Base-by-base conservation (phyloP, 2,888 invertebrate species). In the Melinaea marsaeus region DNA sequence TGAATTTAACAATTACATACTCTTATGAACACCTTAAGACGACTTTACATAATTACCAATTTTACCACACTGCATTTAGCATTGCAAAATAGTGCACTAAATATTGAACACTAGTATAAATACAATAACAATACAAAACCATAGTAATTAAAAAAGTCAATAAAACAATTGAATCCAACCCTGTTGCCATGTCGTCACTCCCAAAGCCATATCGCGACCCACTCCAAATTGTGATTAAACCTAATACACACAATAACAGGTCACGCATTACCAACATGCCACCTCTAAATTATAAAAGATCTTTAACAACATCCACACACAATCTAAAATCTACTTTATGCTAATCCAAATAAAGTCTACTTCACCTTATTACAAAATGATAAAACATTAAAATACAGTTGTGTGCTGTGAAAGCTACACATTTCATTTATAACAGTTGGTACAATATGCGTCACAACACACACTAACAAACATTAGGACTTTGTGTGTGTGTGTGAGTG, bases 151-250 rank as follows among this genome's bases (percentile, higher is more conserved):
- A 63, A 55, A 59, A 55, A 70, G 71, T 70, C 70, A 72, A 69
- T 72, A 74, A 72, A 76, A 83, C 81, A 83, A 80, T 76, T 79
- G 79, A 82, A 86, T 86, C 81, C 74, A 77, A 75, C 77, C 70
- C 75, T 80, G 83, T 85, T 83, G 81, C 83, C 79, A 84, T 79
- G 81, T 83, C 80, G 80, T 79, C 84, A 80, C 77, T 81, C 81
- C 81, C 83, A 88, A 89, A 89, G 86, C 85, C 87, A 86, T 88
- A 89, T 81, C 84, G 82, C 85, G 80, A 80, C 86, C 84, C 87
- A 88, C 88, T 89, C 89, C 84, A 86, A 90, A 89, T 89, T 88
- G 89, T 90, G 90, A 90, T 90, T 90, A 90, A 90, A 85, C 88
- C 88, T 86, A 89, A 90, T 89, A 88, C 88, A 90, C 88, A 90